Base-by-base conservation (phyloP, 2,888 invertebrate species). In the Cryptus armator region DNA sequence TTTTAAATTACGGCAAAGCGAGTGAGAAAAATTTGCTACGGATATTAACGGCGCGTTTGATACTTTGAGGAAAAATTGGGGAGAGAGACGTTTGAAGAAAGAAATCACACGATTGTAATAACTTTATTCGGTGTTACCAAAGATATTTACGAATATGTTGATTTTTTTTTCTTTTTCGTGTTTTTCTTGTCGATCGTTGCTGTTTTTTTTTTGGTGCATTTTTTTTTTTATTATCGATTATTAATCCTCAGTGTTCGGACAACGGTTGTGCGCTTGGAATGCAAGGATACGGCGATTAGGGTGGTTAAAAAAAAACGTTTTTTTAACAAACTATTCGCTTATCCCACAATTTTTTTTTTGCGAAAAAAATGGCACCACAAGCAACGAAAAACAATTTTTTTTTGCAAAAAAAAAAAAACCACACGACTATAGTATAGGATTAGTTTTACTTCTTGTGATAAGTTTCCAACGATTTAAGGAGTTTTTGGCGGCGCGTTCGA, bases 51-150 rank as follows among this genome's bases (percentile, higher is more conserved):
- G 12, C 70, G 70, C 48, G 32, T 10, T 16, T 43, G 37, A 44
- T 16, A 32, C 37, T 75, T 64, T 48, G 24, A 37, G 74, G 32
- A 44, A n/a, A n/a, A 14, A 62, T 64, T 10, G 74, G 62, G 64
- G 48, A 75, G 48, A 75, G 48, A 75, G 62, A 75, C 32, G 9
- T 37, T 37, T 9, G 37, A 48, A 32, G 62, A 64, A 75, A 51
- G n/a, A 64, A 46, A 37, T 32, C 29, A 46, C 62, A 62, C 74
- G 74, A 62, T 56, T 24, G 24, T 59, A 24, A 12, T 37, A 16
- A 24, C 53, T 62, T 44, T 46, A 7, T 29, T 32, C 10, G 46
- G n/a, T 29, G 29, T 62, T 74, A 29, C 32, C 46, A 46, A 46
- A 29, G 9, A 59, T 62, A 46, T 46, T 3, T 62, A 32, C 19